A percentile compares a stretch with the other conserved stretches of the same genome.
Evolutionary conservation across 2,888 invertebrate species (phyloP).

Genomic region (Phorcus lineatus): DNA sequence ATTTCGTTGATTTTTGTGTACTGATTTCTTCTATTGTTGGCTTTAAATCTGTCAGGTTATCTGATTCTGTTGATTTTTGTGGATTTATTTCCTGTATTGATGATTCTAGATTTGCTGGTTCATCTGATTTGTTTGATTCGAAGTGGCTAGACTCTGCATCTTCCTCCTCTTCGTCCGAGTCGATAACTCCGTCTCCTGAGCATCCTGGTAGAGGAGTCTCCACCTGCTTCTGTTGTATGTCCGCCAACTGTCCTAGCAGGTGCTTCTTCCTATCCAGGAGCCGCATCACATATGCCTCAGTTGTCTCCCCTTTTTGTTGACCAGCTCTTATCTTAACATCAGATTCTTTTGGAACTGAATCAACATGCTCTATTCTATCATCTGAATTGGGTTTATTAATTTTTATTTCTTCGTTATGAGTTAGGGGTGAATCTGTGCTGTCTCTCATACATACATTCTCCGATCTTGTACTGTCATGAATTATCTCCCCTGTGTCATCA

Average conservation of each 20-base stretch:
- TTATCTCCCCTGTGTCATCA: not conserved
- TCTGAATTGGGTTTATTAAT: conserved; percentile 27
- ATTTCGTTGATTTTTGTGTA: too few species aligned
- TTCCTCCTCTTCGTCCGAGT: not conserved
- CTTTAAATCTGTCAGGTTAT: too few species aligned
- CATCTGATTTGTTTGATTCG: not conserved
- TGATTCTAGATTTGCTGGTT: too few species aligned
- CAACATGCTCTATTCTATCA: not conserved
- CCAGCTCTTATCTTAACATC: not conserved
- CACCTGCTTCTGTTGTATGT: conserved; percentile 40
- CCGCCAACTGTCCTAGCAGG: conserved; percentile 56
- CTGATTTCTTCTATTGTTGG: too few species aligned
- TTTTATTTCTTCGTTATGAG: conserved; percentile 20
- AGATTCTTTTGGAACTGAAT: not conserved
- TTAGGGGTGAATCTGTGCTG: not conserved
- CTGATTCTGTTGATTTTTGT: too few species aligned
- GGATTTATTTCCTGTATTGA: too few species aligned
- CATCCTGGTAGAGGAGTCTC: not conserved
- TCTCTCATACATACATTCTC: conserved; percentile 27
- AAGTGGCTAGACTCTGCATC: not conserved
- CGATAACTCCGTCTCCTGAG: not conserved
- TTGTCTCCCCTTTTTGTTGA: conserved; percentile 28
- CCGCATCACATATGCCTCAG: conserved; percentile 56
- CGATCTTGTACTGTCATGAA: not conserved
- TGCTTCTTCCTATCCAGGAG: conserved; percentile 58